Evolutionary conservation across 2,797 vertebrate species (phyloP), one percentile per base, ranked within the genome.

Genomic region (Gallirallus australis): DNA sequence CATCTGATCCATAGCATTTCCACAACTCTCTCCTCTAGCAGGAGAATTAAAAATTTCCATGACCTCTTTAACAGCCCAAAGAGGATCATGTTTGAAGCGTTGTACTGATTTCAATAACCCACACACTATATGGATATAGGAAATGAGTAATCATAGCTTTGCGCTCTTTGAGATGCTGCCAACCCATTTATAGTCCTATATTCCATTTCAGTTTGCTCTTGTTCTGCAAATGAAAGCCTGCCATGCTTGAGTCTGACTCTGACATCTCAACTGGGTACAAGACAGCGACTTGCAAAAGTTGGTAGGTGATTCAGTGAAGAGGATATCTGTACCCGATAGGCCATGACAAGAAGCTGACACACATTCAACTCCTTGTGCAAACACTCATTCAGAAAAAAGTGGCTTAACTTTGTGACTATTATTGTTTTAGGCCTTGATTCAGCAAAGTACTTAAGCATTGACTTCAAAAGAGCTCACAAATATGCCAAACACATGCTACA

Each of bases 91-190:
- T 80, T 68, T 90, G 64, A 35, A 89, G 75, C 60, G 69, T 27
- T 28, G 40, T 37, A 82, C 45, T 78, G n/a, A 63, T 65, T 93
- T 93, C 45, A 79, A 30, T 89, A 91, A 86, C 13, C 10, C 54
- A 72, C 10, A 48, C 0, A 12, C 4, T 20, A 3, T 48, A 73
- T 37, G 60, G 45, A 40, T 76, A 79, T 90, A 92, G 91, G 94
- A 97, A 96, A 95, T 89, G 53, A 96, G 53, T 95, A 90, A 96
- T 90, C 90, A 90, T 77, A 90, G 83, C 86, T 78, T 71, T 59
- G 75, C 28, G 57, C 52, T 73, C 90, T 96, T 93, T 95, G 94
- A 95, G 88, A 80, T 39, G 78, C 53, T 96, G 96, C 96, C 93
- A 93, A 73, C 31, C 81, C 68, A 30, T 89, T 94, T 77, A 87